These are phyloP conservation scores for Nysson spinosus DNA, from an alignment of 2,888 invertebrate genomes.

Conservation along the genomic window DNA sequence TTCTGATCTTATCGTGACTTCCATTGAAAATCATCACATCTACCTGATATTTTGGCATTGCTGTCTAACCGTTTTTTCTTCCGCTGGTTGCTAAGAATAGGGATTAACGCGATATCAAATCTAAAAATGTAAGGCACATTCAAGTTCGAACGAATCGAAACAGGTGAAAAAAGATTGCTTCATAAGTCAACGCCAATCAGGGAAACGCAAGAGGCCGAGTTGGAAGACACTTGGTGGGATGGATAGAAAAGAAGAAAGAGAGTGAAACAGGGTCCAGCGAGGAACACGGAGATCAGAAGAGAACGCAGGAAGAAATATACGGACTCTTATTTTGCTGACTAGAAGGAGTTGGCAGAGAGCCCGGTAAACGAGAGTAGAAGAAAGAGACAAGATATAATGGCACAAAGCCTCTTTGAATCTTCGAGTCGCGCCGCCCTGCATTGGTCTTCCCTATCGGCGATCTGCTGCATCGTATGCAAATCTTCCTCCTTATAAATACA, in stretches of 20 bases:
- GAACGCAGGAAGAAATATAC: conserved; percentile 40
- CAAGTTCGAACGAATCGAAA: conserved; percentile 57
- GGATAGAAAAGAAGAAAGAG: conserved; percentile 16
- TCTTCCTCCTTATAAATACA: conserved; percentile 77
- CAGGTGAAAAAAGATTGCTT: conserved; percentile 66
- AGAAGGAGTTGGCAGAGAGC: conserved; percentile 45
- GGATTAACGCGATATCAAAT: no score
- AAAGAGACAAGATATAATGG: conserved; percentile 64
- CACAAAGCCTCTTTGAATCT: conserved; percentile 76
- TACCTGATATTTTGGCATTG: no score
- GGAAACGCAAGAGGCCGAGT: conserved; percentile 26
- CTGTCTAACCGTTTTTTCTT: no score
- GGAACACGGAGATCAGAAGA: conserved; percentile 24
- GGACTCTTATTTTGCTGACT: conserved; percentile 48
- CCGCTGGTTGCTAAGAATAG: no score
- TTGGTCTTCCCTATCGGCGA: conserved; percentile 66
- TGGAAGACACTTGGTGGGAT: conserved; percentile 16
- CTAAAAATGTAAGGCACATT: no score
- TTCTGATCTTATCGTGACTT: no score
- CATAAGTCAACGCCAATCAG: conserved; percentile 72
- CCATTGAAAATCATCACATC: no score
- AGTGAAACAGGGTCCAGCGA: conserved; percentile 5
- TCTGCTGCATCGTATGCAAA: conserved; percentile 76
- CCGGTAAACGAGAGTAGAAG: conserved; percentile 34
- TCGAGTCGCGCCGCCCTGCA: conserved; percentile 66